A percentile compares a stretch with the other conserved stretches of the same genome.
Conservation (phyloP, 37 sponge, comb jelly and placozoan genomes). For the Theonella swinhoei region DNA sequence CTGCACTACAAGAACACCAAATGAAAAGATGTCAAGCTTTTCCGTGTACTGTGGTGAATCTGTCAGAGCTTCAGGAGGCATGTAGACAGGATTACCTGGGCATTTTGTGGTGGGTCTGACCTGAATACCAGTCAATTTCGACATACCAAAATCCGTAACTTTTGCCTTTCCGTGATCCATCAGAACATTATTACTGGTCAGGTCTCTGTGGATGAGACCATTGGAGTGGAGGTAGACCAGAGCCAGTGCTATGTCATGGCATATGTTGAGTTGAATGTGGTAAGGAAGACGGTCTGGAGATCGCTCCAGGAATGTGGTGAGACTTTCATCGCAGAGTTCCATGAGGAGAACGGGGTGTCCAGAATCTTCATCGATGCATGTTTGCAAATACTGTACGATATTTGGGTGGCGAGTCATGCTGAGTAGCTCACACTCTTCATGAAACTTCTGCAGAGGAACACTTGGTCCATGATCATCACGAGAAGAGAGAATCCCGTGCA, state of each 20-base stretch:
- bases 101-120: constrained; percentile 17
- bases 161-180: constrained; percentile 3
- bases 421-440: constrained; percentile 1
- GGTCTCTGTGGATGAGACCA: constrained; percentile 30
- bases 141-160: constrained; percentile 37
- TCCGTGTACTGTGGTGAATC: constrained; percentile 15
- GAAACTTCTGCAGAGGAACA: neutral
- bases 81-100: constrained; percentile 36
- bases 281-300: no score
- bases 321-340: no score
- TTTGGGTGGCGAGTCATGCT: no score
- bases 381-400: no score
- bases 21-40: constrained; percentile 36
- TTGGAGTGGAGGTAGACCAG: constrained; percentile 36
- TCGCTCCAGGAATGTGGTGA: no score
- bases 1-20: constrained; percentile 22
- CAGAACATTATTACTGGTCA: constrained; percentile 39
- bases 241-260: constrained; percentile 24
- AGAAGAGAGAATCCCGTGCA: neutral
- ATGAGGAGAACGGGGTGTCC: neutral
- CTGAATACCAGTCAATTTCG: neutral
- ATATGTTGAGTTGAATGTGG: constrained; percentile 11
- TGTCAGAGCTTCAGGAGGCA: constrained; percentile 33
- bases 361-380: neutral
- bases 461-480: neutral